Evolutionary conservation across 2,888 invertebrate genomes (phyloP), one percentile per base, ranked within the genome.

Genomic region (Cryptus armator): DNA sequence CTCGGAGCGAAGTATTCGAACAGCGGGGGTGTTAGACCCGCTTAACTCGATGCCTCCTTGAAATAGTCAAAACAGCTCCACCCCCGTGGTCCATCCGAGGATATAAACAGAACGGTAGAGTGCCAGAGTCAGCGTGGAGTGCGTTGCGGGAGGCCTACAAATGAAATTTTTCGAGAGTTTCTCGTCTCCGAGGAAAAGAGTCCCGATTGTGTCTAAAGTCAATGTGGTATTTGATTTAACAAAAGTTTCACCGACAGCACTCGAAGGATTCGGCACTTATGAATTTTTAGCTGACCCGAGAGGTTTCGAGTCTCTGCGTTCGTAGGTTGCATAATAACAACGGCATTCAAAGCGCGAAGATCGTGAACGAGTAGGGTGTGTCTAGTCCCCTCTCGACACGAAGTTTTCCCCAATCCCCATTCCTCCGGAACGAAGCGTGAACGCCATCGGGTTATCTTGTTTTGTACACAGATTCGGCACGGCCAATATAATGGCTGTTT

Each of bases 401-500:
- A 68, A 71, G 14, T 74, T 80, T 43, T 75, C 32, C 68, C 56
- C 16, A 62, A 24, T 9, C 24, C 56, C 56, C 19, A 37, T 37
- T 37, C 64, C 68, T 74, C 82, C 53, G 71, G 67, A 71, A 81
- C 71, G 59, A 76, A 86, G 87, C 91, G 90, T 91, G 91, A 91
- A 19, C 91, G 90, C 88, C 91, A 90, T 91, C 89, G 83, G 88
- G 91, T 91, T 92, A 88, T 88, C 84, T 76, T 92, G 91, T 93
- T 93, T 93, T 92, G 91, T 91, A 90, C 89, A 89, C 91, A 87
- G 88, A 93, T 93, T 93, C 89, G 92, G 43, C 89, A 92, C 89
- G 92, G 89, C 89, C 89, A 93, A 93, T 93, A 92, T 90, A 92
- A 93, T 86, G 90, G 90, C 91, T 90, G 89, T 93, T 91, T 90